phyloP scores from a whole-genome alignment of 2,113 vertebrate genomes.

The Onychostruthus taczanowskii region DNA sequence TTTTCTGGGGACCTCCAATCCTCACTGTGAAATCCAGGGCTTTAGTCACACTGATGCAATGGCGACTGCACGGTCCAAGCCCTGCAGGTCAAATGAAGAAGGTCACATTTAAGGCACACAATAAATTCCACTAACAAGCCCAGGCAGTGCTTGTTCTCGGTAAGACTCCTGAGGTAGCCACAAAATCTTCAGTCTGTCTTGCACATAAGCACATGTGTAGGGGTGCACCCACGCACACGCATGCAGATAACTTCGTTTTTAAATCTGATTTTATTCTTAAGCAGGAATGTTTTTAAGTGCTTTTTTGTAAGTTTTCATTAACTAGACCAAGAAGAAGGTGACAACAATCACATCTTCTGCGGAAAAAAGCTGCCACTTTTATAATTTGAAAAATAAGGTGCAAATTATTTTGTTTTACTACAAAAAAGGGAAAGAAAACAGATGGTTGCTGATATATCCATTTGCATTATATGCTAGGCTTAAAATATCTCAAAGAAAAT shows the following conservation, averaged over 20 bases:
- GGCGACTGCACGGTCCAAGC: background rate
- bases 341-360: background rate
- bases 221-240: background rate
- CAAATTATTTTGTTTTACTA: background rate
- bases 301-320: slow-evolving; percentile 37
- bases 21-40: slow-evolving; percentile 26
- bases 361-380: background rate
- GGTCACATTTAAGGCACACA: background rate
- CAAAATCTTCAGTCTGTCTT: background rate
- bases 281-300: background rate
- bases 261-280: slow-evolving; percentile 20
- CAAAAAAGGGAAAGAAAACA: background rate
- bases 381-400: background rate
- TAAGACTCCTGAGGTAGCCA: background rate
- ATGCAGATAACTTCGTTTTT: background rate
- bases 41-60: background rate
- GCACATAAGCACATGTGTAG: background rate
- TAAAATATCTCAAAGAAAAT: slow-evolving; percentile 5
- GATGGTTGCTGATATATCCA: background rate
- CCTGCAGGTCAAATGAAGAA: background rate
- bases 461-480: background rate
- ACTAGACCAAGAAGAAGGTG: slow-evolving; percentile 1
- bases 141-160: background rate
- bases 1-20: slow-evolving; percentile 8
- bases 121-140: background rate